Evolutionary conservation across 1,140 invertebrate genomes (phyloP), one percentile per base, ranked within the genome.

Genomic region (Bradynema listronoti): DNA sequence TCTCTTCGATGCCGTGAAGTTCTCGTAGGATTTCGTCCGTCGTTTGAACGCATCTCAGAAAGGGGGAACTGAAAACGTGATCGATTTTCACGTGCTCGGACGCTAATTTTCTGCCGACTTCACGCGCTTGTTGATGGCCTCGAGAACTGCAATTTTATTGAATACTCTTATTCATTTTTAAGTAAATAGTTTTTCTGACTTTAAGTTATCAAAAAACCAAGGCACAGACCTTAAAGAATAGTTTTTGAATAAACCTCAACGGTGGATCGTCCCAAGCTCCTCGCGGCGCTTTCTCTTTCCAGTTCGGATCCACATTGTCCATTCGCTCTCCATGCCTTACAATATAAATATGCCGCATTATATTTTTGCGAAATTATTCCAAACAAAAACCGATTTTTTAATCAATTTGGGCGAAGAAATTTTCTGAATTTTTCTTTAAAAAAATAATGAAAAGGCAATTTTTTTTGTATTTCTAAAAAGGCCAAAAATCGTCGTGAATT

Each of bases 271-370:
- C 72, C 74, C 73, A 77, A 24, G 68, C 56, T 11, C 68, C 66
- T 41, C 73, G 45, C 6, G 75, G 66, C 1, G 63, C 50, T 6
- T n/a, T 72, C 36, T 62, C 34, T 11, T 46, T 41, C 73, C 72
- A 76, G 11, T 47, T 29, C 19, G 64, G 51, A 42, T 73, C 61
- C 5, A 73, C 55, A 49, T 73, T 75, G 54, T 73, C 72, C n/a
- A 73, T 60, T 7, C 72, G 68, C 51, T 73, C 73, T 29, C 72
- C 72, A 61, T 73, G 72, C 34, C 72, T 62, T 22, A 76, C 70
- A 46, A 77, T 49, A 67, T 64, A 73, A 60, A 73, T 57, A 32
- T 63, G 34, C 7, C 58, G 58, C n/a, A 43, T 45, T 45, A 55
- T 55, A n/a, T n/a, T n/a, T n/a, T n/a, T n/a, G n/a, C n/a, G n/a